These are phyloP conservation scores for Anguilla japonica DNA, from an alignment of 2,113 vertebrate genomes.

Conservation along the genomic window DNA sequence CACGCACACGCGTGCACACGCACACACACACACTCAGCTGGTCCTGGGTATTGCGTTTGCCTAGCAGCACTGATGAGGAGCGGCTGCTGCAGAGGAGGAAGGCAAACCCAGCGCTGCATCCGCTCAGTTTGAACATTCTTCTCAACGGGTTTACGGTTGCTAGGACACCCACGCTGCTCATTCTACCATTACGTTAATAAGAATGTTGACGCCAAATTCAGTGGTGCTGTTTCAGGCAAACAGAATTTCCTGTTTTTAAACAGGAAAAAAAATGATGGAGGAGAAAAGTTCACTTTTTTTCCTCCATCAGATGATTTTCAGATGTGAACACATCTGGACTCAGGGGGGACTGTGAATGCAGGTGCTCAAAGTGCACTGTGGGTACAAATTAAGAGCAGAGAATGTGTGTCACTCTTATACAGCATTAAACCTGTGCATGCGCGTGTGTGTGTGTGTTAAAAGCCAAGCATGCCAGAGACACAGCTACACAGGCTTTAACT, in stretches of 20 bases:
- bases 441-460: too few relatives aligned
- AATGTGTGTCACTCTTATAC: too few relatives aligned
- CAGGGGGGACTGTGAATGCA: too few relatives aligned
- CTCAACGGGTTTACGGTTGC: not conserved
- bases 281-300: too few relatives aligned
- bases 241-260: not conserved
- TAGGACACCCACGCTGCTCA: not conserved
- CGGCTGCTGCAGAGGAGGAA: too few relatives aligned
- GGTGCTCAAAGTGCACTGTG: too few relatives aligned
- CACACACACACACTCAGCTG: not conserved
- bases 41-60: too few relatives aligned
- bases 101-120: not conserved
- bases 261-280: too few relatives aligned
- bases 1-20: conserved; percentile 27
- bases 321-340: not conserved
- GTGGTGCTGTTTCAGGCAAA: not conserved
- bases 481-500: conserved; percentile 63
- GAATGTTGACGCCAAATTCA: too few relatives aligned
- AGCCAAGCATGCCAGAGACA: conserved; percentile 38
- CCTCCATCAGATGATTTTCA: not conserved
- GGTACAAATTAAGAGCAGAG: too few relatives aligned
- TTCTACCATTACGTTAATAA: not conserved
- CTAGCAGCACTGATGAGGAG: too few relatives aligned
- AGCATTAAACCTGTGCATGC: too few relatives aligned
- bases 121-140: not conserved